Base-by-base conservation (phyloP, 1,140 invertebrate species). In the Brachionus manjavacas region DNA sequence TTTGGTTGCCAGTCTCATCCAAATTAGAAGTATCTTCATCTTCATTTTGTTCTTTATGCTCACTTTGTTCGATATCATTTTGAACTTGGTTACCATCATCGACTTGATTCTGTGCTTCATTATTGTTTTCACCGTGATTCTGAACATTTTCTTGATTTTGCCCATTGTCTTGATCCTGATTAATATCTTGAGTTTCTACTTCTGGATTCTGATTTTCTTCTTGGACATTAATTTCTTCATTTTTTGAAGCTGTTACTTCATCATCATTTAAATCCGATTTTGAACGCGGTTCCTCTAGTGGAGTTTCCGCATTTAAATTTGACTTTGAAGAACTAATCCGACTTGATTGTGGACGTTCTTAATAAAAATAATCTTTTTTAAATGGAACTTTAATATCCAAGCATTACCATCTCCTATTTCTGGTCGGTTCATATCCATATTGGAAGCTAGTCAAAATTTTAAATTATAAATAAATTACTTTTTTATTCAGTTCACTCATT, bases 361-460 rank as follows among this genome's bases (percentile, higher is more conserved):
- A n/a, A 20, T 14, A 11, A 14, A 14, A n/a, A 35, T 12, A 11
- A 39, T 16, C 16, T 9, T 8, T 25, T 4, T 28, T 66, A 7
- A 28, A 9, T 4, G 12, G 12, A 66, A 14, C 0, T 23, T 31
- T 3, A 28, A 39, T n/a, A 70, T 11, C 28, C 0, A 70, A 23
- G 66, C 12, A 8, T 23, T 35, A 81, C 52, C 79, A 16, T 68
- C 31, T 23, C 35, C 79, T 8, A 46, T 35, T 9, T 41, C 64
- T 41, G 79, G 79, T 12, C 79, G 16, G 52, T 81, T 81, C 49
- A 81, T 64, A 81, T 81, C 79, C 79, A 81, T 81, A 43, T 81
- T 81, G 43, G 16, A 16, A 80, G 16, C n/a, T 60, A 60, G 11
- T 55, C 25, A 52, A 55, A 68, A 31, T 31, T 31, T 72, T 41